Evolutionary conservation across 2,797 vertebrate genomes (phyloP), one percentile per base, ranked within the genome.

Genomic region (Tauraco hartlaubi): DNA sequence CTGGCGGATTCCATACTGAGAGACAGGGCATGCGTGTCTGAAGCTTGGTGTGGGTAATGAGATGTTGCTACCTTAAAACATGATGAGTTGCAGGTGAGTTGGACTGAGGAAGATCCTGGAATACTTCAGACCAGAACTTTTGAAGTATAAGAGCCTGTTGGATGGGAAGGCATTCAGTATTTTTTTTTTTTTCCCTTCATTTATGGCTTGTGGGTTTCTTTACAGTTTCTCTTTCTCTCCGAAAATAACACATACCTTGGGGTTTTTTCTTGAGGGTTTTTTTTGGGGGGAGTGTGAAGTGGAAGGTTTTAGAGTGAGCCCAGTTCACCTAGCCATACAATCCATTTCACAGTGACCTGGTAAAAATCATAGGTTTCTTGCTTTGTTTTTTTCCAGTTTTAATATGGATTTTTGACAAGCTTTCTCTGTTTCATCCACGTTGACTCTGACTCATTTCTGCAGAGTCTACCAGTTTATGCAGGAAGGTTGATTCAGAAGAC

Each of bases 1-100:
- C 10, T 33, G 41, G 63, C 28, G 8, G 15, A 15, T 48, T 64
- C 43, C 12, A 3, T 31, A 17, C 21, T 39, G 41, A 85, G 33
- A 66, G 52, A 39, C 26, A 56, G 66, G 21, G 14, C 0, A 0
- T 43, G 29, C 11, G 1, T 41, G 46, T 37, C 31, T 61, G 59
- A 59, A 37, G 39, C 41, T 35, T 64, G 68, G 11, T 28, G 49
- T 54, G 48, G 55, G 12, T 72, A 49, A 54, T 49, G 58, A 61
- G 49, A 68, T 15, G 8, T 25, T 71, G n/a, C 31, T 85, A 12
- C 37, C 33, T 61, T 80, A 85, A 66, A 67, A 68, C 5, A 2
- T 19, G 17, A 22, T 54, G 39, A 33, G 28, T 64, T 73, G 11
- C 49, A 35, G 37, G 15, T 61, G 55, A 63, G 9, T 35, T 89